phyloP scores from a whole-genome alignment of 2,797 vertebrate species.

The Psittacula derbiana region DNA sequence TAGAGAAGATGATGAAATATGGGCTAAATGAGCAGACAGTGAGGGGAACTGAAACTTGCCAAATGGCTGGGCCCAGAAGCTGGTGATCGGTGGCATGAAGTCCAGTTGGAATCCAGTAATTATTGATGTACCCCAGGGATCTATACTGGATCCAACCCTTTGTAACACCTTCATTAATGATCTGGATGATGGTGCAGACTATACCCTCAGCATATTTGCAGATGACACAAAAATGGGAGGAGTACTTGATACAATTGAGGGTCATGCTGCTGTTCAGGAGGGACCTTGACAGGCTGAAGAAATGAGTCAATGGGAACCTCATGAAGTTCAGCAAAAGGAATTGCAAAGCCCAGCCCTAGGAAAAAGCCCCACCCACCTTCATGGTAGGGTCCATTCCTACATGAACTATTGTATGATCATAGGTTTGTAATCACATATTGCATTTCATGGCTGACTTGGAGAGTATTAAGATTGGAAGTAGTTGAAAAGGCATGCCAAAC shows the following conservation, averaged over 20 bases:
- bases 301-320: background rate
- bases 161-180: background rate
- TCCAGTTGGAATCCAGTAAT: background rate
- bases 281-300: background rate
- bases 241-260: background rate
- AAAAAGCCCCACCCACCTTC: accelerated
- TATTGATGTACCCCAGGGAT: background rate
- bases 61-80: background rate
- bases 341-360: background rate
- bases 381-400: background rate
- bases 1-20: background rate
- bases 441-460: background rate
- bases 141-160: background rate
- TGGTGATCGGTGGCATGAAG: background rate
- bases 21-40: background rate
- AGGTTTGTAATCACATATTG: background rate
- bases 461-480: background rate
- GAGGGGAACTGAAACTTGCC: background rate
- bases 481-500: background rate
- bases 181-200: background rate
- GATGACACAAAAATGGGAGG: background rate
- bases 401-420: background rate
- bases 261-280: background rate
- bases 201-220: background rate
- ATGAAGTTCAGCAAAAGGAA: background rate